Conservation (phyloP, 1,140 invertebrate species). For the Babylonia areolata region DNA sequence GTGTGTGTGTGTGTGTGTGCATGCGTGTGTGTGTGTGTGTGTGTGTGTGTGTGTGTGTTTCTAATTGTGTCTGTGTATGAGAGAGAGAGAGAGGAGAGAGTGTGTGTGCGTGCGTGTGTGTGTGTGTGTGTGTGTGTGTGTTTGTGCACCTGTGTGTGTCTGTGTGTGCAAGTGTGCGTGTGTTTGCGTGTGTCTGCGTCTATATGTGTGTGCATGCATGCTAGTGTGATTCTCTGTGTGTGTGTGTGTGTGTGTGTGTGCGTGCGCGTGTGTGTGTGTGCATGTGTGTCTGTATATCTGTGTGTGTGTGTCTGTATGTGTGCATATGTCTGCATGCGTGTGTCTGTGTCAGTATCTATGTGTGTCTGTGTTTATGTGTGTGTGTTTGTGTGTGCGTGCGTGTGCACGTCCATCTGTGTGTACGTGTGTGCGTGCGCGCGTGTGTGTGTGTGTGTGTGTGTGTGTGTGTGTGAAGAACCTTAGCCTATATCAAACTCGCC, state of each 20-base stretch:
- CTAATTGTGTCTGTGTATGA: neutral
- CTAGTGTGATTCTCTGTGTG: neutral
- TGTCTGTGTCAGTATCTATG: no score
- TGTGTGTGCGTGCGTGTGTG: constrained; percentile 2
- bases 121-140: constrained; percentile 2
- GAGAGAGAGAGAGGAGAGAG: no score
- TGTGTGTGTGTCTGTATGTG: neutral
- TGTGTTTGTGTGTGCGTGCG: neutral
- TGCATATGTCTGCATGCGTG: neutral
- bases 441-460: constrained; percentile 6
- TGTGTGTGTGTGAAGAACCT: constrained; percentile 6
- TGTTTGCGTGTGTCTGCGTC: no score
- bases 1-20: neutral
- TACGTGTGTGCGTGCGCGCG: neutral
- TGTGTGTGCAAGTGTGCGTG: neutral
- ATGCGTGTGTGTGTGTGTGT: neutral
- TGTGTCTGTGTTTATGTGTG: neutral
- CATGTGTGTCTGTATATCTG: neutral
- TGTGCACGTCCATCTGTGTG: no score
- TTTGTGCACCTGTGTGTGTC: neutral
- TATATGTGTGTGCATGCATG: no score
- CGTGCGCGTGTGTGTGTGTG: no score
- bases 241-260: constrained; percentile 10
- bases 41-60: constrained; percentile 6
- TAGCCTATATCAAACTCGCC: no score